These are phyloP conservation scores for Prunella himalayana DNA, from an alignment of 2,113 vertebrate species.

Conservation along the genomic window DNA sequence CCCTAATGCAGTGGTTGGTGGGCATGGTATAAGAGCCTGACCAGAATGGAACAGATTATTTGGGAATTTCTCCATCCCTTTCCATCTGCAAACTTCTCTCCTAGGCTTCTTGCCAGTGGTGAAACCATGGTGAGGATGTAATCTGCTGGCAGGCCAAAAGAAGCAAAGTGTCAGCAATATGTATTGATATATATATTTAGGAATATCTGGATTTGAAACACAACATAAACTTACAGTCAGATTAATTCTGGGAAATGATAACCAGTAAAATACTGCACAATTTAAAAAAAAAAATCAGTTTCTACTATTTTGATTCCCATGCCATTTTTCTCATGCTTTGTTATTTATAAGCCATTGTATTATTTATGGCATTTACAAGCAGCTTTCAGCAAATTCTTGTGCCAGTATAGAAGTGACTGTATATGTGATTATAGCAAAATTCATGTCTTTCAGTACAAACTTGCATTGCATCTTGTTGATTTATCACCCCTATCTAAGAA, in stretches of 20 bases:
- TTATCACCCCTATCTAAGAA: not conserved
- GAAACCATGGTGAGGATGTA: slow-evolving; percentile 3
- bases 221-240: not conserved
- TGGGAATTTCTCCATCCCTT: slow-evolving; percentile 56
- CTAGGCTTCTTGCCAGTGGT: slow-evolving; percentile 40
- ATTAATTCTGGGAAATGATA: not conserved
- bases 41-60: slow-evolving; percentile 50
- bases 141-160: slow-evolving; percentile 9
- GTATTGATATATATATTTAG: not conserved
- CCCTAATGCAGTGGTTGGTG: not conserved
- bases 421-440: not conserved
- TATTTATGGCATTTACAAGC: not conserved
- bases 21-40: not conserved
- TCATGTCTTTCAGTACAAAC: not conserved
- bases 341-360: not conserved
- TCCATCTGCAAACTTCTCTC: slow-evolving; percentile 45
- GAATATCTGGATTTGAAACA: not conserved
- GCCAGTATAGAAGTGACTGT: not conserved
- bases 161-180: slow-evolving; percentile 21
- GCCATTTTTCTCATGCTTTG: not conserved
- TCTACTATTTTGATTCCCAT: not conserved
- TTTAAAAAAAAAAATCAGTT: not conserved
- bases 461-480: not conserved
- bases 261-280: not conserved
- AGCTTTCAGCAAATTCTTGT: not conserved